Base-by-base conservation (phyloP, 2,797 vertebrate genomes). In the Falco columbarius region DNA sequence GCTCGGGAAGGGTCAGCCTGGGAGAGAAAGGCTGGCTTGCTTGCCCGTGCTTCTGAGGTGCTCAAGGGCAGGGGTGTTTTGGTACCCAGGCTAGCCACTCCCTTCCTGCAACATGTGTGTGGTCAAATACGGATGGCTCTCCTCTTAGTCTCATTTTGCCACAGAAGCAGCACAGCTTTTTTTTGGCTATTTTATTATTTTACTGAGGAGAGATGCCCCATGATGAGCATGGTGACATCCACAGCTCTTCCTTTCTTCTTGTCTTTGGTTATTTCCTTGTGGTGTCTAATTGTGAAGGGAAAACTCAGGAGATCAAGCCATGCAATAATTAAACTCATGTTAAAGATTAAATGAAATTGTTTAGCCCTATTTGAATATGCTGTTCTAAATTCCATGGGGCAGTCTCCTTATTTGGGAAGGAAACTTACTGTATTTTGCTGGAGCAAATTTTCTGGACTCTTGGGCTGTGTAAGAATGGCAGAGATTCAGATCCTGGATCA, bases 91-190 rank as follows among this genome's bases (percentile, higher is more conserved):
- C 34, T 67, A 44, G 5, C 12, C 32, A 14, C 21, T 51, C 20
- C 27, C 24, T 66, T 76, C 44, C 51, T 51, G 11, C 6, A 44
- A 36, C 9, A 34, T 0, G 0, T 30, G 6, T 0, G 0, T 30
- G 83, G 14, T 15, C 55, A 82, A 29, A 61, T 10, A 51, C 1
- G 1, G 18, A 7, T 47, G 16, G 5, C 5, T 52, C 20, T 93
- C 2, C 1, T 63, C 36, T 71, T 66, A 14, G 6, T 42, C 2
- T 7, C 7, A 9, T 68, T 85, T 86, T 72, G 67, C 17, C 29
- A 27, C 24, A 46, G 51, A 82, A 82, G 5, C 12, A 89, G 21
- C 9, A 14, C 10, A 80, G 19, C 0, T 2, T 54, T 44, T 42
- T 42, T 74, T 89, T 49, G 17, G 32, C 17, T 36, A 3, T 81